phyloP scores from a whole-genome alignment of 2,113 vertebrate species.

The Leucopternis melanops region DNA sequence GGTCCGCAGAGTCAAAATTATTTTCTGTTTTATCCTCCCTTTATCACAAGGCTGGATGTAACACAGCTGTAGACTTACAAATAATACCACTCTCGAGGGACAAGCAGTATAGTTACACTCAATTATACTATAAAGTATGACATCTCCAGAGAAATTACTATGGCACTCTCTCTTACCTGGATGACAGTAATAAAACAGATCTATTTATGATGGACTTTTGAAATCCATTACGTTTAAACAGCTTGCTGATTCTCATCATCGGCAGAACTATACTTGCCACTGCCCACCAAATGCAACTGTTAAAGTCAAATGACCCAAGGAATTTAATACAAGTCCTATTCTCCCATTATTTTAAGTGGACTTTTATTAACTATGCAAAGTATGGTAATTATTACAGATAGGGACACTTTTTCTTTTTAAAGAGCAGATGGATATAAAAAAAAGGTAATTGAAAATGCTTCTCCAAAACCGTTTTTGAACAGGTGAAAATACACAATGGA shows the following conservation, averaged over 20 bases:
- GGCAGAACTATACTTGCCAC: not conserved
- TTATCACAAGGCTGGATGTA: not conserved
- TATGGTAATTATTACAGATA: not conserved
- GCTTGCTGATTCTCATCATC: slow-evolving; percentile 45
- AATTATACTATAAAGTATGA: slow-evolving; percentile 63
- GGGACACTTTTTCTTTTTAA: not conserved
- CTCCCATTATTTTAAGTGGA: slow-evolving; percentile 26
- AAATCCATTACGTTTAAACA: slow-evolving; percentile 45
- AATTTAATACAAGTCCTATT: not conserved
- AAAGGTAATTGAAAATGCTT: not conserved
- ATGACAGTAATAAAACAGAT: slow-evolving; percentile 64
- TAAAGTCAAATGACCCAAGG: slow-evolving; percentile 28
- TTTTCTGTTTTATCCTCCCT: slow-evolving; percentile 5
- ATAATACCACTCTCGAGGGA: slow-evolving; percentile 34
- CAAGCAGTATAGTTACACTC: slow-evolving; percentile 53
- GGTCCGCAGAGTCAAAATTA: not conserved
- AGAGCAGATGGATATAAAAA: not conserved
- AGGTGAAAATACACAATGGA: not conserved
- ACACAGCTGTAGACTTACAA: slow-evolving; percentile 45
- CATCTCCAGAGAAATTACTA: slow-evolving; percentile 61
- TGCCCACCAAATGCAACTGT: slow-evolving; percentile 24
- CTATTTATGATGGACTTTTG: slow-evolving; percentile 58
- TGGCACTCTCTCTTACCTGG: slow-evolving; percentile 50
- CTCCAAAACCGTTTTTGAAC: not conserved
- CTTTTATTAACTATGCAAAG: slow-evolving; percentile 29